Conservation (phyloP, 2,888 invertebrate species). For the Julus scandinavius region DNA sequence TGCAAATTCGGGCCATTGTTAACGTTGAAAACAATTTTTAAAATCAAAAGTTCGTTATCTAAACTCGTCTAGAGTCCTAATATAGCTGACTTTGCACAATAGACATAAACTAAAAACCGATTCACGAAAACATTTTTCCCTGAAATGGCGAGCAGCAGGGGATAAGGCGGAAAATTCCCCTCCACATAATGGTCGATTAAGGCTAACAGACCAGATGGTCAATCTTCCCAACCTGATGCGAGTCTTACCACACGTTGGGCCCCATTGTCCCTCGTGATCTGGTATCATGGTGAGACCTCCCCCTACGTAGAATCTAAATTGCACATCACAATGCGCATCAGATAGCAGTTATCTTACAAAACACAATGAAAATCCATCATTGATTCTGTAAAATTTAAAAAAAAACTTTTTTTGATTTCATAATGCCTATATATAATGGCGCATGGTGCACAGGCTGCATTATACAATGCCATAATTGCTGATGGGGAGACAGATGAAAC, state of each 20-base stretch:
- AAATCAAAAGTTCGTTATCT: background rate
- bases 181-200: constrained; percentile 31
- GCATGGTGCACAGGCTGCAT: background rate
- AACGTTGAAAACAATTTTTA: background rate
- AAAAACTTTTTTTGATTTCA: background rate
- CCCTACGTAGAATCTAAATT: background rate
- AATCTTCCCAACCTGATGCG: background rate
- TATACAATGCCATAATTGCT: background rate
- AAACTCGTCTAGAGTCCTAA: background rate
- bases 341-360: background rate
- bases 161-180: constrained; percentile 14
- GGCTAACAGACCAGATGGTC: constrained; percentile 35
- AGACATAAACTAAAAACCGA: background rate
- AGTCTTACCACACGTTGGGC: background rate
- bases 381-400: constrained; percentile 1
- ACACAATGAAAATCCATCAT: constrained; percentile 34
- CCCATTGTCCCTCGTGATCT: constrained; percentile 6
- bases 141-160: constrained; percentile 10
- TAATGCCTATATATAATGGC: background rate
- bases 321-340: constrained; percentile 9
- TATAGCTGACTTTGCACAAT: background rate
- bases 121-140: constrained; percentile 8
- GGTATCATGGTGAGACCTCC: constrained; percentile 26
- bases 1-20: background rate
- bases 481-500: background rate